A percentile compares a stretch with the other conserved stretches of the same genome.
Conservation (phyloP, 1,140 invertebrate species). For the Bradysia coprophila region DNA sequence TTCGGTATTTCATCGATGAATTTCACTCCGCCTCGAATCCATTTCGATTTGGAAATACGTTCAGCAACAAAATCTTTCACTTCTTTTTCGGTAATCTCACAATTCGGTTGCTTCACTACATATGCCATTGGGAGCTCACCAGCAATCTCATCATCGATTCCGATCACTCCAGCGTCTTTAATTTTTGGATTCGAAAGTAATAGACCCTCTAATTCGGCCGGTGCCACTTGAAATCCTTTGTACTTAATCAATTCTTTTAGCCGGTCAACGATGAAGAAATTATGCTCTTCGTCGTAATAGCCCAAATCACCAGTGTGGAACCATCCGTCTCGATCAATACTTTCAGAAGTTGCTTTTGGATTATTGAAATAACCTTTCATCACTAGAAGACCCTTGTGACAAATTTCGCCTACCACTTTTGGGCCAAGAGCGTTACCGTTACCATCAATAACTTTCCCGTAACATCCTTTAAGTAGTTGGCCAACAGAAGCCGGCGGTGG, state of each 20-base stretch:
- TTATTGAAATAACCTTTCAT: slow-evolving; percentile 25
- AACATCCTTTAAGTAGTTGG: background rate
- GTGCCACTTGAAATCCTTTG: slow-evolving; percentile 32
- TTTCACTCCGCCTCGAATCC: slow-evolving; percentile 36
- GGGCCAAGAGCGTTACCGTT: slow-evolving; percentile 22
- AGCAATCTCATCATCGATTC: slow-evolving; percentile 32
- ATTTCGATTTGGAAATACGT: slow-evolving; percentile 23
- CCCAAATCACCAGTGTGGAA: slow-evolving; percentile 48
- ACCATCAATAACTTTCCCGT: slow-evolving; percentile 9
- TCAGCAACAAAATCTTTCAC: slow-evolving; percentile 25
- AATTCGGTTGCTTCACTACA: slow-evolving; percentile 26
- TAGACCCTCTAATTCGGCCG: slow-evolving; percentile 43
- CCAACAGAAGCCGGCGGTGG: slow-evolving; percentile 12
- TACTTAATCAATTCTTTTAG: slow-evolving; percentile 37
- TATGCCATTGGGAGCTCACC: slow-evolving; percentile 47
- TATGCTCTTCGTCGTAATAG: slow-evolving; percentile 38
- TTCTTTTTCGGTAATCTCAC: slow-evolving; percentile 20
- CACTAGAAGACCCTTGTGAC: slow-evolving; percentile 21
- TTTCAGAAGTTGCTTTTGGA: slow-evolving; percentile 25
- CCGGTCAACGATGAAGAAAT: slow-evolving; percentile 47
- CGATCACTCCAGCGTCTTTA: slow-evolving; percentile 44
- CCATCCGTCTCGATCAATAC: slow-evolving; percentile 32
- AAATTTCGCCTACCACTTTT: slow-evolving; percentile 27
- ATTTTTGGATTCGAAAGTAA: slow-evolving; percentile 43
- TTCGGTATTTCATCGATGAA: slow-evolving; percentile 45